phyloP scores from a whole-genome alignment of 2,113 vertebrate genomes.

The Macaca fascicularis region DNA sequence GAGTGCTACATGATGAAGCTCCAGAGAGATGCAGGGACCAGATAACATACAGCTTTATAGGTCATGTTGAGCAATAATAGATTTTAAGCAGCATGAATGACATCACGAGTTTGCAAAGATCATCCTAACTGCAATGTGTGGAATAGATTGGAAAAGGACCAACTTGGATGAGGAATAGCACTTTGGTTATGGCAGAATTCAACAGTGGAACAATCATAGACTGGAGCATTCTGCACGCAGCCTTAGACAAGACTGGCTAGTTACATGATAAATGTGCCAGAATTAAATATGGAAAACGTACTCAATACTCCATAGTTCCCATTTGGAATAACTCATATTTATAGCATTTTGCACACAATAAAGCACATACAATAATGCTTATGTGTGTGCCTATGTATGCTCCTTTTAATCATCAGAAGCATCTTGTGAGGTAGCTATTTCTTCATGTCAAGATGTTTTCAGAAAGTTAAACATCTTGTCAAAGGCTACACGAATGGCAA shows the following conservation, averaged over 20 bases:
- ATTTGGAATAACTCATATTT: background rate
- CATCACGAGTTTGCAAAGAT: background rate
- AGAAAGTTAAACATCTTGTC: background rate
- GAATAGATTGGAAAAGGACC: background rate
- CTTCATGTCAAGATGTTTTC: background rate
- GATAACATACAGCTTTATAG: background rate
- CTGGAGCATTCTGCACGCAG: background rate
- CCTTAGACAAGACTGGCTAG: background rate
- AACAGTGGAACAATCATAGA: no score
- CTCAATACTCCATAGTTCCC: background rate
- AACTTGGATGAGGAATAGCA: no score
- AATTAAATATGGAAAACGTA: background rate
- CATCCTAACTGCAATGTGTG: background rate
- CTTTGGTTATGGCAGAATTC: background rate
- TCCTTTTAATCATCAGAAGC: background rate
- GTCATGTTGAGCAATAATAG: background rate
- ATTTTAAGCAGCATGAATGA: background rate
- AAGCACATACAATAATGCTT: background rate
- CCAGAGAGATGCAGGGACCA: rapidly evolving
- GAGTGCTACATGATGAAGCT: background rate
- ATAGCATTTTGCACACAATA: background rate
- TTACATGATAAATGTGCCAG: background rate
- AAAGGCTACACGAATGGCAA: background rate
- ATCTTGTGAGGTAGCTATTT: background rate
- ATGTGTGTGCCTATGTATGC: no score